phyloP scores from a whole-genome alignment of 2,888 invertebrate species.

The Zygothrica quintamaculata region DNA sequence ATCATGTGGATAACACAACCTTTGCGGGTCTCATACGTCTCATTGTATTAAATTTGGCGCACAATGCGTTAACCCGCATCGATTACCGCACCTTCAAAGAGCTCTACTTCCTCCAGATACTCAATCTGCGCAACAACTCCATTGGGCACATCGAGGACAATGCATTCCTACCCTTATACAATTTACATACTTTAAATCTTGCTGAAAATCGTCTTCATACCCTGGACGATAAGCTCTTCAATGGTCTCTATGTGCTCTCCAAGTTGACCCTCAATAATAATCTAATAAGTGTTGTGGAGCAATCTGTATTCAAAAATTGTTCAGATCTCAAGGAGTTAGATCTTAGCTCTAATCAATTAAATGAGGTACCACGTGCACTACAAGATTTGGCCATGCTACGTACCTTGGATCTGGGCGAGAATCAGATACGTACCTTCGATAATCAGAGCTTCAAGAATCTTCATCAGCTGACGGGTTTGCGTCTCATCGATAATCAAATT shows the following conservation, averaged over 20 bases:
- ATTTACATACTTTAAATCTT: conserved; percentile 94
- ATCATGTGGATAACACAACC: conserved; percentile 93
- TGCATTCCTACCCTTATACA: conserved; percentile 94
- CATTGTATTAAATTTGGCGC: conserved; percentile 93
- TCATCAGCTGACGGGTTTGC: conserved; percentile 93
- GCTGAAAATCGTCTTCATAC: conserved; percentile 94
- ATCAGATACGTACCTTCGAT: conserved; percentile 92
- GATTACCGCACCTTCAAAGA: conserved; percentile 94
- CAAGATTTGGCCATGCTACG: conserved; percentile 93
- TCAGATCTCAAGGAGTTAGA: conserved; percentile 95
- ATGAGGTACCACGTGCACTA: conserved; percentile 92
- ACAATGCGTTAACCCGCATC: conserved; percentile 92
- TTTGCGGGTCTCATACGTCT: conserved; percentile 93
- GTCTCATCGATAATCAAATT: conserved; percentile 95
- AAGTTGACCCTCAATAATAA: conserved; percentile 94
- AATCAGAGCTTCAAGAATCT: conserved; percentile 94
- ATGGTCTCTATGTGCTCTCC: conserved; percentile 92
- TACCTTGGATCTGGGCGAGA: conserved; percentile 95
- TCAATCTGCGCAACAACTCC: conserved; percentile 93
- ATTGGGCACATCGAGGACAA: conserved; percentile 95
- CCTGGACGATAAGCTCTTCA: conserved; percentile 92
- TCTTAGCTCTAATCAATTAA: conserved; percentile 93
- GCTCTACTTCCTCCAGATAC: conserved; percentile 92
- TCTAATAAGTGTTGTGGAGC: conserved; percentile 90
- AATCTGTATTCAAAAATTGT: conserved; percentile 93